A percentile compares a stretch with the other conserved stretches of the same genome.
These are phyloP conservation scores for Epinephelus lanceolatus DNA, from an alignment of 2,113 vertebrate genomes.

Conservation along the genomic window DNA sequence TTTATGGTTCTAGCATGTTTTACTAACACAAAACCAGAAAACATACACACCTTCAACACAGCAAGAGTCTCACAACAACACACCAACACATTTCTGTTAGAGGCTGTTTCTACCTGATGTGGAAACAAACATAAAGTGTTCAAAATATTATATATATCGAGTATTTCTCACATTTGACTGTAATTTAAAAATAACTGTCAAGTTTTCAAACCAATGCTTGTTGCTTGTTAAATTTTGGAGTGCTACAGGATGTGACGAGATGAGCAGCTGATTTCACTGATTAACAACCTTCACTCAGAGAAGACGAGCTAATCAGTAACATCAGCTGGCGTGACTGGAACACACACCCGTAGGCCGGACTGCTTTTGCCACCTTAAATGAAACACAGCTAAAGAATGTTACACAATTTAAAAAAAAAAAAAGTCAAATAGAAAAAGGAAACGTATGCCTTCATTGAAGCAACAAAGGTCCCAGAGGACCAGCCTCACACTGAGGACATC, in stretches of 20 bases:
- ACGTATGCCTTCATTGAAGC: too few relatives aligned
- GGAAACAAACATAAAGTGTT: too few relatives aligned
- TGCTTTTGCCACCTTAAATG: neutral
- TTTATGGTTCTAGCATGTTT: neutral
- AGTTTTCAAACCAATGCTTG: neutral
- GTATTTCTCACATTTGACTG: slow-evolving; percentile 15
- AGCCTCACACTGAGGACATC: too few relatives aligned
- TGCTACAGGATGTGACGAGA: slow-evolving; percentile 30
- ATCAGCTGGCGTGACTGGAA: neutral
- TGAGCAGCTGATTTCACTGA: slow-evolving; percentile 38
- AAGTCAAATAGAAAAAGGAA: neutral
- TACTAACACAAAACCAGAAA: neutral
- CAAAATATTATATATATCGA: neutral
- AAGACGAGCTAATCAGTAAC: neutral
- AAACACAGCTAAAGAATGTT: neutral
- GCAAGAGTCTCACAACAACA: too few relatives aligned
- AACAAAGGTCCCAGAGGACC: too few relatives aligned
- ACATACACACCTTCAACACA: neutral
- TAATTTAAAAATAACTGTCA: slow-evolving; percentile 2
- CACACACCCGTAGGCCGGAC: neutral
- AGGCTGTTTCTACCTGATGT: too few relatives aligned
- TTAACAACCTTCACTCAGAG: slow-evolving; percentile 8
- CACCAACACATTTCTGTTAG: too few relatives aligned
- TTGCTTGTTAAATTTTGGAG: neutral
- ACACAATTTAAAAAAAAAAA: neutral